Base-by-base conservation (phyloP, 2,888 invertebrate genomes). In the Steinernema carpocapsae region DNA sequence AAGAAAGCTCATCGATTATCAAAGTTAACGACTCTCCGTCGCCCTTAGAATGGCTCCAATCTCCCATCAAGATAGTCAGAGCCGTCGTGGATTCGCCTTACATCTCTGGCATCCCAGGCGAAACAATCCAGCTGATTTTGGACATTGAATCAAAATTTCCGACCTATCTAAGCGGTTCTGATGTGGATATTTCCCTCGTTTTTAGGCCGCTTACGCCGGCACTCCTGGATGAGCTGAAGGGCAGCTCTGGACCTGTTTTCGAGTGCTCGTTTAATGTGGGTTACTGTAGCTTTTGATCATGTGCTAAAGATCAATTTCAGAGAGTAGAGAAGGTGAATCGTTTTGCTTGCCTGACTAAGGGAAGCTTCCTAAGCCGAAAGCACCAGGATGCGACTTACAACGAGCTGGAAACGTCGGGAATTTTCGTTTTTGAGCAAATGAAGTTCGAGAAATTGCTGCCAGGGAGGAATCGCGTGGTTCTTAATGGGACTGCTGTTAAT, bases 201-300 rank as follows among this genome's bases (percentile, higher is more conserved):
- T 71, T 71, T 71, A 71, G 71, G 17, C 46, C 71, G 22, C 43
- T 71, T 2, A n/a, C 43, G 10, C 3, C 48, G 42, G 29, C 17
- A 14, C 42, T 72, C 10, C 32, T 37, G 12, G 29, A 52, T 19
- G 51, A 37, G 46, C 42, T 43, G 56, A 74, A 48, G 79, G 73
- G 29, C 37, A 70, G 14, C 42, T 72, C 14, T 80, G 80, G 32
- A 64, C 77, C 19, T 52, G 81, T 48, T 46, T 80, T 37, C 56
- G 74, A 43, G 70, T 71, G 24, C 48, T 74, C 24, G 70, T 80
- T 46, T 26, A 56, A 56, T 26, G 56, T 56, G 26, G 22, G 56
- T 7, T 22, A 6, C 12, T 14, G 3, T 4, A 10, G 22, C 7
- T 22, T 56, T 12, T 3, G 26, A 19, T 17, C n/a, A 14, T 10